Evolutionary conservation across 2,888 invertebrate genomes (phyloP).

Genomic region (Stenoptilia bipunctidactyla): DNA sequence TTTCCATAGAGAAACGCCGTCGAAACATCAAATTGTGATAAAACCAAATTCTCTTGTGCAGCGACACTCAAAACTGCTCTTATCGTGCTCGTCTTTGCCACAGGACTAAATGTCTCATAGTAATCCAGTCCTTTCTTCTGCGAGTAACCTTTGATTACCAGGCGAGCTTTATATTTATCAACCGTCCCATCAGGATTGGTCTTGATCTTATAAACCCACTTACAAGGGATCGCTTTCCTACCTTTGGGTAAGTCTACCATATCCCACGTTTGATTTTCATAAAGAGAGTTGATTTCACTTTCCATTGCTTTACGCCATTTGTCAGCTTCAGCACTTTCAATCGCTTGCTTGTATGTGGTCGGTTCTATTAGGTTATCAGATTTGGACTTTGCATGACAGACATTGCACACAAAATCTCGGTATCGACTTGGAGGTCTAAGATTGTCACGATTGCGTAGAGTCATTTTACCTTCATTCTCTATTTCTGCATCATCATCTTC

Average conservation of each 20-base stretch:
- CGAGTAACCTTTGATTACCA: neutral
- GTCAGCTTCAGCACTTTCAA: neutral
- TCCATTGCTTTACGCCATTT: neutral
- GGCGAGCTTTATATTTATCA: neutral
- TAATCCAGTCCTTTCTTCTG: slow-evolving; percentile 1
- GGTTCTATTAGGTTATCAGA: too few species aligned
- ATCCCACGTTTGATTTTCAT: neutral
- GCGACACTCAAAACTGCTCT: neutral
- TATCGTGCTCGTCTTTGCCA: neutral
- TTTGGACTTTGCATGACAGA: too few species aligned
- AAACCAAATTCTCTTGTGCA: neutral
- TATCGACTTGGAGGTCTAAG: too few species aligned
- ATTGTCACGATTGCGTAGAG: too few species aligned
- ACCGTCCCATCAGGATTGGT: neutral
- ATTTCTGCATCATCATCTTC: too few species aligned
- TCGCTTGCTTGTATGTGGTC: too few species aligned
- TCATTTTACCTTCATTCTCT: too few species aligned
- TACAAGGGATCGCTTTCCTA: slow-evolving; percentile 2
- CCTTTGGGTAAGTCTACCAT: neutral
- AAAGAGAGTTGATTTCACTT: neutral
- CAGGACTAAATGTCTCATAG: neutral
- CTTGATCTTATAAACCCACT: neutral
- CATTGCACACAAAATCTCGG: too few species aligned
- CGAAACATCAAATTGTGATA: slow-evolving; percentile 1
- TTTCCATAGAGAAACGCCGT: slow-evolving; percentile 3